Percentiles rank a stretch among this genome's conserved stretches.
phyloP scores from a whole-genome alignment of 2,888 invertebrate species.

The Allolobophora icterica region DNA sequence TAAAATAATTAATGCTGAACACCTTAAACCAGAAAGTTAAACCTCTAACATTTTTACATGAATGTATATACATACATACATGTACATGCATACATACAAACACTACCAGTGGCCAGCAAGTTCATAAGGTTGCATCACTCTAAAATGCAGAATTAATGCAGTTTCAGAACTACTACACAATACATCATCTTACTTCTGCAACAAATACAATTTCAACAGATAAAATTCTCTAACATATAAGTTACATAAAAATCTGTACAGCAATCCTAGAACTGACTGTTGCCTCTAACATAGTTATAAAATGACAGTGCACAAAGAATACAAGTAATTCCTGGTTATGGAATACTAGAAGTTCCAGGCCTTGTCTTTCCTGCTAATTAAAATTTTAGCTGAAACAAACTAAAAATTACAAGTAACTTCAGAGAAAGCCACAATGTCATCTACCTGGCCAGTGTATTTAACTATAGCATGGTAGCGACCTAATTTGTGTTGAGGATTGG shows the following conservation, averaged over 20 bases:
- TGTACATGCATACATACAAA: not conserved
- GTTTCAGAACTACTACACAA: not conserved
- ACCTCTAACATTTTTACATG: not conserved
- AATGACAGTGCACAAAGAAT: not conserved
- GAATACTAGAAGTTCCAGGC: not conserved
- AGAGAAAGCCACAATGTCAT: not conserved
- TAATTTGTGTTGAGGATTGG: not conserved
- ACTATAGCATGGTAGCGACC: not conserved
- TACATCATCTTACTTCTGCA: not conserved
- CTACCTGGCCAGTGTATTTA: not conserved
- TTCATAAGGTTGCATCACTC: not conserved
- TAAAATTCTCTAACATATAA: not conserved
- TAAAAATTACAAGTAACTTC: not conserved
- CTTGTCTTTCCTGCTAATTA: not conserved
- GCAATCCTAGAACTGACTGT: not conserved
- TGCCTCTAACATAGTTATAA: not conserved
- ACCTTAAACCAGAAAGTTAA: not conserved
- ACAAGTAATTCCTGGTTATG: not conserved
- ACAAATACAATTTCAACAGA: not conserved
- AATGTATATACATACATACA: not conserved
- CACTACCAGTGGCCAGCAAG: not conserved
- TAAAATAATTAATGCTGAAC: slow-evolving; percentile 12
- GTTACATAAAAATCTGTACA: not conserved
- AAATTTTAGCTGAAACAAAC: not conserved
- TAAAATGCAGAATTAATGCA: slow-evolving; percentile 10